A percentile compares a stretch with the other conserved stretches of the same genome.
Evolutionary conservation across 2,888 invertebrate genomes (phyloP).

Genomic region (Orchesella flavescens): DNA sequence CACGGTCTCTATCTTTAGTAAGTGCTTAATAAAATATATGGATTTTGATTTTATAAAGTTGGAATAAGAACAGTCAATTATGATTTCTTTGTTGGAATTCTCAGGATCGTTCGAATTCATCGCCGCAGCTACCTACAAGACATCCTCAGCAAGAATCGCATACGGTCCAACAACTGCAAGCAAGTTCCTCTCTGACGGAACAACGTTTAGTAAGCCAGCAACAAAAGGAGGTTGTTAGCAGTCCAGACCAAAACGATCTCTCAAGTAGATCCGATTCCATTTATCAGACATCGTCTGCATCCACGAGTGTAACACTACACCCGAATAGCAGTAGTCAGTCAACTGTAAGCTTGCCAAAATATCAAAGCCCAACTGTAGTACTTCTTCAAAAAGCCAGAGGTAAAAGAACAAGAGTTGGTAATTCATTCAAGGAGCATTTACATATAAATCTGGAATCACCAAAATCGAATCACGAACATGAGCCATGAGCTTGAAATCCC

Average conservation of each 20-base stretch:
- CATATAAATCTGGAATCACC: no score
- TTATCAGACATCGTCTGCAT: conserved; percentile 62
- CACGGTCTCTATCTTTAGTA: conserved; percentile 67
- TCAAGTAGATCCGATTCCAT: conserved; percentile 61
- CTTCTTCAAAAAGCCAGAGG: conserved; percentile 91
- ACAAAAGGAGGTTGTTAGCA: conserved; percentile 56
- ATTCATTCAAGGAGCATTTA: not conserved
- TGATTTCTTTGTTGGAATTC: not conserved
- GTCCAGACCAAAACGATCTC: conserved; percentile 62
- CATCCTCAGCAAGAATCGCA: conserved; percentile 3
- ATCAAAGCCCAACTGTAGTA: conserved; percentile 90
- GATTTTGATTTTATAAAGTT: not conserved
- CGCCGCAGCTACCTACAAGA: conserved; percentile 61
- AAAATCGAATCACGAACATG: no score
- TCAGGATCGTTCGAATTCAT: conserved; percentile 66
- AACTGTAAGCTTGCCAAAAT: conserved; percentile 79
- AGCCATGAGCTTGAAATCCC: no score
- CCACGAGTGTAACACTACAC: conserved; percentile 54
- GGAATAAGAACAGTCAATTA: not conserved
- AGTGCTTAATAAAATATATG: conserved; percentile 9
- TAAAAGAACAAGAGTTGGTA: conserved; percentile 74
- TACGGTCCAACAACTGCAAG: conserved; percentile 24
- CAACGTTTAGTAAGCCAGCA: conserved; percentile 34
- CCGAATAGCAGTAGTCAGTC: conserved; percentile 66
- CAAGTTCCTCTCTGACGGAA: conserved; percentile 48